Evolutionary conservation across 2,888 invertebrate genomes (phyloP), one percentile per base, ranked within the genome.

Genomic region (Macrosoma leucophasiata): DNA sequence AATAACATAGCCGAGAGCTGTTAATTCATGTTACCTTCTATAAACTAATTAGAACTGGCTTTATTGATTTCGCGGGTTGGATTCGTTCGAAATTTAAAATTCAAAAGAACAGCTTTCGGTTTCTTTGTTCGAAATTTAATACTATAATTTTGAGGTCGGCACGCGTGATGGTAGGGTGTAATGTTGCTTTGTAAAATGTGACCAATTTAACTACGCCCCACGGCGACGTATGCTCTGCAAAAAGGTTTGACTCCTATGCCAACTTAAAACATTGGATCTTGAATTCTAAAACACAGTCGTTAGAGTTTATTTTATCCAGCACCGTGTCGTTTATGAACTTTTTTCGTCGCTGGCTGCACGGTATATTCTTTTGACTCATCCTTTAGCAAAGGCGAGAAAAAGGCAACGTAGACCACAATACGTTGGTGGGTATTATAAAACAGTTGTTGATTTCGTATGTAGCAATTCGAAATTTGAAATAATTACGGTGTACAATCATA

Each of bases 381-480:
- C 46, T 59, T 55, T 56, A 39, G 45, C 46, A 42, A 52, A 50
- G 39, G 47, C 37, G 42, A 45, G 42, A 33, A 37, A 47, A 45
- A 46, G 35, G 27, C 39, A 23, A 35, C 45, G 39, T 25, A 42
- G 62, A 25, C 51, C 64, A 53, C 49, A 47, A 45, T 55, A 56
- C 36, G 46, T 35, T 62, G 59, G 63, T 36, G 42, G 41, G 50
- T 38, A 49, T 59, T 53, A 56, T 51, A 59, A 55, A 68, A 63
- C 71, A 72, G 74, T 73, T 76, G 74, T 71, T 66, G 67, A 73
- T 63, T 65, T 64, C 58, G 58, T 65, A 70, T 59, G 55, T 48
- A 58, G 50, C 56, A 60, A 64, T 67, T 64, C 55, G 46, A 63
- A 65, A 62, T 73, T 62, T 51, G 43, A 62, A 67, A 64, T 72